Base-by-base conservation (phyloP, 2,888 invertebrate genomes). In the Halocaridina rubra region DNA sequence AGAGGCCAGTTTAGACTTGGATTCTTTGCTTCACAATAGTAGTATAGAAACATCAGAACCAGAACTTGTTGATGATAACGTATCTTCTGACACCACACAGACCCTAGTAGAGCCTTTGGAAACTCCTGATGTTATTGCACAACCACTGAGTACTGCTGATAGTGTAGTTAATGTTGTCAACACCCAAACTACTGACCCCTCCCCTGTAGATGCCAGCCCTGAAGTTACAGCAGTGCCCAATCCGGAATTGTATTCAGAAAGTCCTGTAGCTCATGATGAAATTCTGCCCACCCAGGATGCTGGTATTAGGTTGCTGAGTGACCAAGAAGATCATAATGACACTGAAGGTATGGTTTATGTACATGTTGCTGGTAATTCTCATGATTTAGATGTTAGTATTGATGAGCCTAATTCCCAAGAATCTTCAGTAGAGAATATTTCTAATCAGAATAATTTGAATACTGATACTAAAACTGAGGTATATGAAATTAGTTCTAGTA, bases 151-250 rank as follows among this genome's bases (percentile, higher is more conserved):
- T 64, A 39, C 67, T 53, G 74, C 57, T 53, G 61, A 57, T 61
- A 33, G 57, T 79, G 84, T 75, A 74, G 29, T 53, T 53, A 46
- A 16, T 74, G 74, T 29, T 32, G 24, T 16, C 53, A 57, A 39
- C 24, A 33, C 77, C 84, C 67, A 61, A 30, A 39, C 71, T 10
- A n/a, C 33, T 32, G 39, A 7, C 75, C 79, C 53, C 80, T 24
- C 84, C 64, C 67, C 59, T 29, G 84, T 75, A 74, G 84, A 80
- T 22, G 53, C n/a, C 72, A 59, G n/a, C 24, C 69, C 77, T 39
- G 53, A 67, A 59, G 29, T 46, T 32, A n/a, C 82, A 72, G 61
- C 39, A 46, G 10, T 30, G 30, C 27, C 64, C 39, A 61, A 10
- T 46, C 33, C 29, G 24, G 78, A 84, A 29, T 30, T 22, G 29